A percentile compares a stretch with the other conserved stretches of the same genome.
These are phyloP conservation scores for Himalopsyche phryganea DNA, from an alignment of 1,140 invertebrate species.

Conservation along the genomic window DNA sequence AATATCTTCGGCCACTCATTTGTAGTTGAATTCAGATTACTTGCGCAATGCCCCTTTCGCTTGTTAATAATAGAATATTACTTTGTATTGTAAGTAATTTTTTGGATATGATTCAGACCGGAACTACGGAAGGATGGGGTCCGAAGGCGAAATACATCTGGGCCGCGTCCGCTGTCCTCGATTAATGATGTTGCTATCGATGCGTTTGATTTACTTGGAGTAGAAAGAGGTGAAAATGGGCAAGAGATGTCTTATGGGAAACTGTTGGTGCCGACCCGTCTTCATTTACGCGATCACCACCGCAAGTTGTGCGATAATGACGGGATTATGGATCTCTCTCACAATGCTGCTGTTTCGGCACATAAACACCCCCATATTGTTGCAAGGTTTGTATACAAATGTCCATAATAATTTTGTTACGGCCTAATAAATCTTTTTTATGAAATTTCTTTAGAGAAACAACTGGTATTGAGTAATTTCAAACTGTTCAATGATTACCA, in stretches of 20 bases:
- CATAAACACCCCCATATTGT: slow-evolving; percentile 59
- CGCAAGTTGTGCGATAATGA: slow-evolving; percentile 54
- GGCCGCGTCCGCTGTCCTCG: slow-evolving; percentile 75
- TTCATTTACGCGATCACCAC: slow-evolving; percentile 53
- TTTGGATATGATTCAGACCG: slow-evolving; percentile 50
- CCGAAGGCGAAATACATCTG: slow-evolving; percentile 76
- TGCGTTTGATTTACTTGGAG: slow-evolving; percentile 78
- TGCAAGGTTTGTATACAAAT: too few relatives aligned
- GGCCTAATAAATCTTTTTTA: too few relatives aligned
- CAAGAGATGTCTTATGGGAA: slow-evolving; percentile 84
- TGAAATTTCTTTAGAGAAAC: too few relatives aligned
- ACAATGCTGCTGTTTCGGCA: slow-evolving; percentile 38
- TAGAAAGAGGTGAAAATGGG: slow-evolving; percentile 79
- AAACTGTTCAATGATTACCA: too few relatives aligned
- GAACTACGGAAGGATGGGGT: slow-evolving; percentile 72
- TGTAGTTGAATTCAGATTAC: too few relatives aligned
- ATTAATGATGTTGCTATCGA: slow-evolving; percentile 82
- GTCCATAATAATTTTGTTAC: too few relatives aligned
- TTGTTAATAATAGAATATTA: too few relatives aligned
- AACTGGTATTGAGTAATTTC: too few relatives aligned
- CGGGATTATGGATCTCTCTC: slow-evolving; percentile 45
- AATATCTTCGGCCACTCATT: too few relatives aligned
- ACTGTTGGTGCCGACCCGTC: slow-evolving; percentile 72
- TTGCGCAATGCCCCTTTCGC: too few relatives aligned
- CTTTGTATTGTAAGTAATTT: too few relatives aligned